These are phyloP conservation scores for Ecdyonurus torrentis DNA, from an alignment of 2,888 invertebrate species.

Conservation along the genomic window DNA sequence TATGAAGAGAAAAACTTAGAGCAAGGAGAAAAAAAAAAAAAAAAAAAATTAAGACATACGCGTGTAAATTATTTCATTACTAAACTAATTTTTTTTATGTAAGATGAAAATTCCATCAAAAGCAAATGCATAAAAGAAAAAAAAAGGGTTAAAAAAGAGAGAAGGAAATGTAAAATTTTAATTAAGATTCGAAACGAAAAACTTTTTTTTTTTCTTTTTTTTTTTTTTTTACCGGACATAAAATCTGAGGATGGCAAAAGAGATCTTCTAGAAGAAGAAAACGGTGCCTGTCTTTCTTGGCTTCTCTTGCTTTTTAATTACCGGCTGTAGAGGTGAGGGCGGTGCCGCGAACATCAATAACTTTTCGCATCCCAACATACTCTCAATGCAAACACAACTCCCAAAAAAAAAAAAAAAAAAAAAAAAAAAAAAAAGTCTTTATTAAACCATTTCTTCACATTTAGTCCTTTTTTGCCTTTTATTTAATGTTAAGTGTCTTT, in stretches of 20 bases:
- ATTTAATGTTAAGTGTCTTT: too few relatives aligned
- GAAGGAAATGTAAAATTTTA: not conserved
- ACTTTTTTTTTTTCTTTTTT: too few relatives aligned
- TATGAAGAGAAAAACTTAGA: too few relatives aligned
- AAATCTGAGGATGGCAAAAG: not conserved
- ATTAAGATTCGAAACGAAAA: not conserved
- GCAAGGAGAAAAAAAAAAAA: too few relatives aligned
- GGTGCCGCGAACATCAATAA: not conserved
- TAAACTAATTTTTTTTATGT: too few relatives aligned
- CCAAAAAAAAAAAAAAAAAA: too few relatives aligned
- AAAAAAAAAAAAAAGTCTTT: too few relatives aligned
- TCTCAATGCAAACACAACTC: too few relatives aligned
- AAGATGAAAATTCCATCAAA: not conserved
- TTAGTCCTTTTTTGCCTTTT: too few relatives aligned
- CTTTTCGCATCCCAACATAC: not conserved
- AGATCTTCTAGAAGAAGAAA: too few relatives aligned
- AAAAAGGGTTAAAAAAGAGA: not conserved
- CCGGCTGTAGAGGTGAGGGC: not conserved
- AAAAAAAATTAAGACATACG: too few relatives aligned
- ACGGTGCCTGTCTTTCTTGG: not conserved
- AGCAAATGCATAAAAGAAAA: not conserved
- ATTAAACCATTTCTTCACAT: too few relatives aligned
- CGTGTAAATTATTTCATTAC: not conserved
- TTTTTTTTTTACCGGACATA: not conserved
- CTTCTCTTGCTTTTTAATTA: not conserved